These are phyloP conservation scores for Solea senegalensis DNA, from an alignment of 2,113 vertebrate species.

Conservation along the genomic window DNA sequence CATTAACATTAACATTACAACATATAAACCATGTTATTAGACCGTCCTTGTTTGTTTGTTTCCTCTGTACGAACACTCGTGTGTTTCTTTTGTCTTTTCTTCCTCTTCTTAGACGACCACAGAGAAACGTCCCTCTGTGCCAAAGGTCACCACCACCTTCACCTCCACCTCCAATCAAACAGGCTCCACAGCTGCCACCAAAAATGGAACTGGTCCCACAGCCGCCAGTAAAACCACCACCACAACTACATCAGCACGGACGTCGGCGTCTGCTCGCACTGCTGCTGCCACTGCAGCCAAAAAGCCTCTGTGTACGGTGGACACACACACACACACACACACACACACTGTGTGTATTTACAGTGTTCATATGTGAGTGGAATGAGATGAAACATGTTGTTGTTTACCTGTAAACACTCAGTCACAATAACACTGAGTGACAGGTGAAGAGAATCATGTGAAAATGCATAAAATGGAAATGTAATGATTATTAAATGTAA, in stretches of 20 bases:
- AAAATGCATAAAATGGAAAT: too few relatives aligned
- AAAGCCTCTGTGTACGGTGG: slow-evolving; percentile 80
- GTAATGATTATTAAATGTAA: too few relatives aligned
- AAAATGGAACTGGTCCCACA: slow-evolving; percentile 64
- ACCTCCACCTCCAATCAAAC: slow-evolving; percentile 50
- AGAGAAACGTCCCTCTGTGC: slow-evolving; percentile 83
- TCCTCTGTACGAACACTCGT: too few relatives aligned
- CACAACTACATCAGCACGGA: slow-evolving; percentile 49
- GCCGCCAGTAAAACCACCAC: slow-evolving; percentile 68
- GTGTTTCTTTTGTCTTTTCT: neutral
- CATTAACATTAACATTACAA: too few relatives aligned
- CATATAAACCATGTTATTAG: too few relatives aligned
- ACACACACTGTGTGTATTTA: neutral
- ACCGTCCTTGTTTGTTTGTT: too few relatives aligned
- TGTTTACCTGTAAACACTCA: too few relatives aligned
- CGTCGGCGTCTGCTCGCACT: slow-evolving; percentile 38
- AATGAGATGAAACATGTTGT: too few relatives aligned
- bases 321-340: neutral
- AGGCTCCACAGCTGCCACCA: slow-evolving; percentile 71
- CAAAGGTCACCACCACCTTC: slow-evolving; percentile 61
- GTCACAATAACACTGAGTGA: too few relatives aligned
- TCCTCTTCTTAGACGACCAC: slow-evolving; percentile 46
- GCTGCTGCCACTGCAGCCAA: slow-evolving; percentile 71
- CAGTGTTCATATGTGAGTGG: too few relatives aligned
- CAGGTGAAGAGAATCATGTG: too few relatives aligned